Conservation (phyloP, 2,888 invertebrate genomes). For the Pomacea canaliculata region DNA sequence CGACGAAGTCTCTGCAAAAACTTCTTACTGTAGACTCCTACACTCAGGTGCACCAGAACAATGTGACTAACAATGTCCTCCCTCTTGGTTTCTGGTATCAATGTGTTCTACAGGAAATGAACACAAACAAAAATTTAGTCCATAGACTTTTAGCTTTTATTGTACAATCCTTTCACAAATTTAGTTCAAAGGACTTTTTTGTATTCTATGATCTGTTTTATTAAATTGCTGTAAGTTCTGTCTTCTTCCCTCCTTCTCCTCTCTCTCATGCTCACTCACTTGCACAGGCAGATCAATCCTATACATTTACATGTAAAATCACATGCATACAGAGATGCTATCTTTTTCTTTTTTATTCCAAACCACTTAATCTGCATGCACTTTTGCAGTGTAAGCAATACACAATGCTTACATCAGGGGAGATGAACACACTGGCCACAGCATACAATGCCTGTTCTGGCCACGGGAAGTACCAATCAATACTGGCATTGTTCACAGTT, state of each 20-base stretch:
- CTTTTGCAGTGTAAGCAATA: background rate
- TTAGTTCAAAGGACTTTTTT: no score
- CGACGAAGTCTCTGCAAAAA: conserved; percentile 82
- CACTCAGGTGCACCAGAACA: conserved; percentile 85
- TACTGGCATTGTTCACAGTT: conserved; percentile 89
- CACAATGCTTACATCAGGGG: conserved; percentile 77
- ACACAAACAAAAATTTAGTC: background rate
- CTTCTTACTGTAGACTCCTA: conserved; percentile 80
- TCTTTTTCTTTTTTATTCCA: background rate
- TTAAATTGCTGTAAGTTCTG: background rate
- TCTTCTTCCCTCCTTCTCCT: no score
- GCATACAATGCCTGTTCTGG: conserved; percentile 89
- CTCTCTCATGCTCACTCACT: background rate
- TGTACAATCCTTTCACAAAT: no score
- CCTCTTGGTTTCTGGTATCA: conserved; percentile 79
- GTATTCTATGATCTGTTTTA: background rate
- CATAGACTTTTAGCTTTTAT: no score
- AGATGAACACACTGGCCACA: conserved; percentile 86
- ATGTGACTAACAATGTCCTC: conserved; percentile 84
- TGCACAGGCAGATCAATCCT: background rate
- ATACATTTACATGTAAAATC: background rate
- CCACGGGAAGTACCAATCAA: conserved; percentile 96
- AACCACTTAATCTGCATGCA: no score
- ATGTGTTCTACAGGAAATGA: conserved; percentile 72
- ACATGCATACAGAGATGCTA: background rate